A percentile compares a stretch with the other conserved stretches of the same genome.
Conservation (phyloP, 2,888 invertebrate species). For the Brachynemurus nebulosus region DNA sequence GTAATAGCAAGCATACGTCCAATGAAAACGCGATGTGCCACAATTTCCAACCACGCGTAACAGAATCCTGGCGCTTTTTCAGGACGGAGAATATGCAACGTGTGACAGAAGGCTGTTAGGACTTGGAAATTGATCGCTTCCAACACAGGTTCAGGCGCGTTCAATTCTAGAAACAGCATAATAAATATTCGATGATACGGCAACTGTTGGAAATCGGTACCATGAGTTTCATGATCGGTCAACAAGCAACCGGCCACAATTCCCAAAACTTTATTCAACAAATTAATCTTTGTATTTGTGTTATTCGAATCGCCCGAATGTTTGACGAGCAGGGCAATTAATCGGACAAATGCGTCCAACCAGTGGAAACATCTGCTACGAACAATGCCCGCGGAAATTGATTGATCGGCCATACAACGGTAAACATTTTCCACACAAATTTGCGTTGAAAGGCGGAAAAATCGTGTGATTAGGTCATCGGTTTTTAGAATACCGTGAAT, state of each 20-base stretch:
- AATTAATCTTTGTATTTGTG: conserved; percentile 90
- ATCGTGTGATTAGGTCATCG: conserved; percentile 92
- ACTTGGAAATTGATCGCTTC: conserved; percentile 92
- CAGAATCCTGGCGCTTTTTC: conserved; percentile 91
- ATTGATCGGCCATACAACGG: conserved; percentile 62
- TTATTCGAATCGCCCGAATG: conserved; percentile 83
- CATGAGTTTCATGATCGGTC: conserved; percentile 89
- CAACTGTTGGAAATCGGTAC: conserved; percentile 86
- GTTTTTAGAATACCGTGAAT: conserved; percentile 91
- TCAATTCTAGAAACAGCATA: conserved; percentile 92
- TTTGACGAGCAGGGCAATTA: conserved; percentile 89
- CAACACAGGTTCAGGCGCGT: conserved; percentile 81
- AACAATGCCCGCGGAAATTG: conserved; percentile 47
- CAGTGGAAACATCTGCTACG: conserved; percentile 90
- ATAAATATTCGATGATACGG: conserved; percentile 96
- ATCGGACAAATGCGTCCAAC: conserved; percentile 86
- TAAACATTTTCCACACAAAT: conserved; percentile 93
- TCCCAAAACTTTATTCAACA: conserved; percentile 88
- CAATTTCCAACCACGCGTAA: conserved; percentile 95
- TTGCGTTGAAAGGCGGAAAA: conserved; percentile 93
- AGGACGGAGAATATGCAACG: conserved; percentile 84
- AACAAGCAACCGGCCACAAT: conserved; percentile 91
- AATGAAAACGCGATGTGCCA: conserved; percentile 92
- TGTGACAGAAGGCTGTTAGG: conserved; percentile 91
- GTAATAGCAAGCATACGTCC: conserved; percentile 83